These are phyloP conservation scores for Metalampra italica DNA, from an alignment of 2,888 invertebrate genomes.

Conservation along the genomic window DNA sequence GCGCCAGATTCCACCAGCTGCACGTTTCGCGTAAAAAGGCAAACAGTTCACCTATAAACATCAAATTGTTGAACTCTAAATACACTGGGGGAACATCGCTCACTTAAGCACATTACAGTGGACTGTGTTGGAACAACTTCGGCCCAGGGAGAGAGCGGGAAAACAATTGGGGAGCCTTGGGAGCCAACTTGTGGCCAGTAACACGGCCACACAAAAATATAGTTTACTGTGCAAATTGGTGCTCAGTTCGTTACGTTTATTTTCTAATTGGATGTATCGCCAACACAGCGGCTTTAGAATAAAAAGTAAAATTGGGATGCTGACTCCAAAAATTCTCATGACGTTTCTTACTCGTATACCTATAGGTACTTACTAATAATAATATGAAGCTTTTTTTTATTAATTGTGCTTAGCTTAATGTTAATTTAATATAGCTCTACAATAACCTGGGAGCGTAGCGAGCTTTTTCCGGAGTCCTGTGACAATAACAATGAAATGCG, in stretches of 20 bases:
- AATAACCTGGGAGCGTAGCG: no score
- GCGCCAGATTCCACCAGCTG: not conserved
- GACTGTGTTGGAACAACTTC: constrained; percentile 54
- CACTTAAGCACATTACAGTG: constrained; percentile 71
- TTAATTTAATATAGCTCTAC: no score
- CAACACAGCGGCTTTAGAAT: no score
- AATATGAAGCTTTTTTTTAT: no score
- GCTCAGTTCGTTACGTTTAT: constrained; percentile 44
- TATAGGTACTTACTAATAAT: no score
- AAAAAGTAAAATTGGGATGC: no score
- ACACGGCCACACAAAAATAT: constrained; percentile 26
- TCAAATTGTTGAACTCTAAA: constrained; percentile 57
- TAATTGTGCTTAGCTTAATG: no score
- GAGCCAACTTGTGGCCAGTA: constrained; percentile 49
- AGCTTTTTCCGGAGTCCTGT: no score
- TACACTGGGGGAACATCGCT: constrained; percentile 71
- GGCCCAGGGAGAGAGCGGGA: constrained; percentile 52
- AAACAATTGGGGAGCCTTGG: constrained; percentile 65
- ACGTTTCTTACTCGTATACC: no score
- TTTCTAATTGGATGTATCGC: constrained; percentile 26
- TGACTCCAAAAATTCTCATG: no score
- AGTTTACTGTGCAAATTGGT: constrained; percentile 33
- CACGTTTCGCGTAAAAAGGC: constrained; percentile 23
- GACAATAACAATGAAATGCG: no score
- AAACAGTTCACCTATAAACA: constrained; percentile 40